These are phyloP conservation scores for Thereva nobilitata DNA, from an alignment of 2,888 invertebrate species.

Conservation along the genomic window DNA sequence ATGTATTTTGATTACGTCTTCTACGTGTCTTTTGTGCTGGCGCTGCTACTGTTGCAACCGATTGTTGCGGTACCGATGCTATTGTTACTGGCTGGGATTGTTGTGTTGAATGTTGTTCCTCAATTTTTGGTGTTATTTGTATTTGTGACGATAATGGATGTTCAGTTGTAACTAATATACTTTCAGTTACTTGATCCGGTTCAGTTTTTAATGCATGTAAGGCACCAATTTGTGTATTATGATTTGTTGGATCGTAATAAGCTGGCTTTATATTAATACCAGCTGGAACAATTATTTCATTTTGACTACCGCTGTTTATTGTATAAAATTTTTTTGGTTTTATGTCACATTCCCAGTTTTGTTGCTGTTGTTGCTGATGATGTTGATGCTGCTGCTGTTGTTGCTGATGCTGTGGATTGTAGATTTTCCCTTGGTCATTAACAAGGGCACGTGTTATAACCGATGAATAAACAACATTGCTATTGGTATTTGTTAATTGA, in stretches of 20 bases:
- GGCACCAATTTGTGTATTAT: constrained; percentile 38
- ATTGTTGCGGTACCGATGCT: constrained; percentile 47
- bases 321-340: constrained; percentile 39
- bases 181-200: constrained; percentile 35
- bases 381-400: constrained; percentile 54
- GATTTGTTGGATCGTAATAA: constrained; percentile 27
- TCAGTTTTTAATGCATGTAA: constrained; percentile 39
- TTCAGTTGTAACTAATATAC: constrained; percentile 34
- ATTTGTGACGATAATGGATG: constrained; percentile 35
- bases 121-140: constrained; percentile 9
- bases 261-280: constrained; percentile 34
- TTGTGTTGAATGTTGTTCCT: background rate
- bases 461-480: constrained; percentile 77
- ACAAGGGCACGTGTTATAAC: constrained; percentile 73
- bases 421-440: constrained; percentile 62
- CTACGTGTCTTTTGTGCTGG: constrained; percentile 6
- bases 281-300: constrained; percentile 17
- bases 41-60: constrained; percentile 51
- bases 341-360: constrained; percentile 59
- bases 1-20: constrained; percentile 35
- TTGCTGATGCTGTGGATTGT: constrained; percentile 44
- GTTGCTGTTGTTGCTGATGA: constrained; percentile 51
- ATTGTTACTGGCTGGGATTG: background rate
- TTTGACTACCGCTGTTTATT: constrained; percentile 44
- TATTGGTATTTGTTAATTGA: constrained; percentile 48